Percentiles rank a stretch among this genome's conserved stretches.
Conservation (phyloP, 2,888 invertebrate species). For the Apotomis turbidana region DNA sequence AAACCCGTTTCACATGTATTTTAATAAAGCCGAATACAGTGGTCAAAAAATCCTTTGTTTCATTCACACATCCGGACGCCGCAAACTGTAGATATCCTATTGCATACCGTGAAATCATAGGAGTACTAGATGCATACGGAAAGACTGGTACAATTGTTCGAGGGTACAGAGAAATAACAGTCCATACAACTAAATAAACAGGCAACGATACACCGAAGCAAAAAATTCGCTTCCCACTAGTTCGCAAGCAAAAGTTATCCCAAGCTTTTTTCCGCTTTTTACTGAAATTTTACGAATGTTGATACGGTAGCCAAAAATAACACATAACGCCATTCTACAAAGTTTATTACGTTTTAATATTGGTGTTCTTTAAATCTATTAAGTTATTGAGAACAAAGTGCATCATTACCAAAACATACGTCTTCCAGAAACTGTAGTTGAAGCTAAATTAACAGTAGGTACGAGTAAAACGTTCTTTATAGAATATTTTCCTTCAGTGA, state of each 20-base stretch:
- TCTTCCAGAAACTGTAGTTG: no score
- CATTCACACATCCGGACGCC: no score
- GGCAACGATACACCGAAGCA: conserved; percentile 20
- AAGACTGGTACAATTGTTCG: conserved; percentile 2
- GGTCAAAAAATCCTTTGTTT: no score
- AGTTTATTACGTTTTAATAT: not conserved
- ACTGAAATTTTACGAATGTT: conserved; percentile 14
- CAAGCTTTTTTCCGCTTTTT: conserved; percentile 21
- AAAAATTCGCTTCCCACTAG: conserved; percentile 26
- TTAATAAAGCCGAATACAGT: no score
- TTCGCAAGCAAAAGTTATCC: conserved; percentile 32
- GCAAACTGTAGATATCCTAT: no score
- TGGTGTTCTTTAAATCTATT: not conserved
- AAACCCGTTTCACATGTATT: no score
- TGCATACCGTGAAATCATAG: no score
- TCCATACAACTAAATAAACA: conserved; percentile 37
- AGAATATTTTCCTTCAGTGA: no score
- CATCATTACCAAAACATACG: not conserved
- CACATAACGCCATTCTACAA: not conserved
- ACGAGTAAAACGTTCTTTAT: no score
- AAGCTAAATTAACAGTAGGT: no score
- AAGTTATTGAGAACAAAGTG: not conserved
- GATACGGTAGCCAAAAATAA: conserved; percentile 15
- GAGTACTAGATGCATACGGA: not conserved
- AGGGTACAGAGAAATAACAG: conserved; percentile 28